phyloP scores from a whole-genome alignment of 1,140 invertebrate genomes.

The Dinoponera quadriceps region DNA sequence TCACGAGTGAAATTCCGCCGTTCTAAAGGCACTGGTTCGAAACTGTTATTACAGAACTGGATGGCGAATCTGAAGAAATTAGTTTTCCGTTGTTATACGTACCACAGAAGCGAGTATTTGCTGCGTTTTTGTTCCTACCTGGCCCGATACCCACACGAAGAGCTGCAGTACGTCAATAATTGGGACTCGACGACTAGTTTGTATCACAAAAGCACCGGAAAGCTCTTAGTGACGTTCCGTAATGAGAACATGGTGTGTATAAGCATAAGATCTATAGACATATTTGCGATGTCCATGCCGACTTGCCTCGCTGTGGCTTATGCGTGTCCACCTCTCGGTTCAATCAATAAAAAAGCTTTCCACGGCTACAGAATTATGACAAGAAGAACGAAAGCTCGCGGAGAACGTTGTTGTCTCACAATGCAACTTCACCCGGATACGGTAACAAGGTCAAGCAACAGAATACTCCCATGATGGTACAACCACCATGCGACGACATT shows the following conservation, averaged over 20 bases:
- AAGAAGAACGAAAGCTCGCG: constrained; percentile 79
- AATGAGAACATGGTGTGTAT: constrained; percentile 89
- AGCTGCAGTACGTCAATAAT: constrained; percentile 90
- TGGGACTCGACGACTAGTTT: constrained; percentile 91
- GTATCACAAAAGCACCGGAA: constrained; percentile 88
- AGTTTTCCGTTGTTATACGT: constrained; percentile 90
- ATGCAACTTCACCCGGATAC: constrained; percentile 75
- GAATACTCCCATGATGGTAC: constrained; percentile 84
- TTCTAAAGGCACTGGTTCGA: neutral
- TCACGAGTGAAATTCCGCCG: neutral
- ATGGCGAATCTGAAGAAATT: constrained; percentile 88
- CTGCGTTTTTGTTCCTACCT: constrained; percentile 90
- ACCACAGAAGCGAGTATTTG: constrained; percentile 90
- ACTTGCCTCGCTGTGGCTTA: neutral
- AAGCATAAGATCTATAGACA: neutral
- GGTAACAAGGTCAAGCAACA: constrained; percentile 81
- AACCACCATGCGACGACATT: constrained; percentile 88
- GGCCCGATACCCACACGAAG: constrained; percentile 88
- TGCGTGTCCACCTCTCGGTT: neutral
- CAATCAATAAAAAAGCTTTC: constrained; percentile 21
- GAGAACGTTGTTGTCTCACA: constrained; percentile 78
- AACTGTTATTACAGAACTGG: constrained; percentile 85
- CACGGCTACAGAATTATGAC: constrained; percentile 82
- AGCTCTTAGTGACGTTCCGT: constrained; percentile 90
- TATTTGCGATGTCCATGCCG: neutral